Conservation (phyloP, 1,140 invertebrate species). For the Megathymus violae region DNA sequence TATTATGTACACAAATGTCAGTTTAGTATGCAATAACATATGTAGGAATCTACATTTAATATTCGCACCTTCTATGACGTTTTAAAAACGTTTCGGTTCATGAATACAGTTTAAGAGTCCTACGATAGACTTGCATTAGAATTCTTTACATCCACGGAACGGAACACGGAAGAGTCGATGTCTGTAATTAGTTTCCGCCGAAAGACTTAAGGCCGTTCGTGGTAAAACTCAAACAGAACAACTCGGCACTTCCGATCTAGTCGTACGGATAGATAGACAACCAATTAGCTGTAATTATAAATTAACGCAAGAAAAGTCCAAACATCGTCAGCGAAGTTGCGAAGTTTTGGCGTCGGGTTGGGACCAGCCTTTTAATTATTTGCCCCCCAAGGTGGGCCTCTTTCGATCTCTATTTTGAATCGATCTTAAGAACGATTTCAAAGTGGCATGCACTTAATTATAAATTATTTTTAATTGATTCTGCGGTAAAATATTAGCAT, state of each 20-base stretch:
- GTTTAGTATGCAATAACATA: too few species aligned
- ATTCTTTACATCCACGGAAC: too few species aligned
- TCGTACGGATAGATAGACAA: constrained; percentile 50
- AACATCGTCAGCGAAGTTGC: constrained; percentile 35
- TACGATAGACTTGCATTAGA: not conserved
- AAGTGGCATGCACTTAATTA: constrained; percentile 14
- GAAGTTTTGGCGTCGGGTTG: constrained; percentile 33
- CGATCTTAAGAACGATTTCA: constrained; percentile 14
- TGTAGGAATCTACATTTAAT: too few species aligned
- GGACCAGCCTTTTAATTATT: constrained; percentile 34
- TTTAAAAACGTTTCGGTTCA: too few species aligned
- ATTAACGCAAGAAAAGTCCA: constrained; percentile 54
- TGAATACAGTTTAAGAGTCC: too few species aligned
- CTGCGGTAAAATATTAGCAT: too few species aligned
- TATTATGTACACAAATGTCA: too few species aligned
- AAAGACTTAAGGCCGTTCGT: constrained; percentile 29
- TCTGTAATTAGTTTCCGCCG: constrained; percentile 6
- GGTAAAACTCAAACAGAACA: constrained; percentile 29
- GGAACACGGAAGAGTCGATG: constrained; percentile 8
- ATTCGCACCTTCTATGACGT: too few species aligned
- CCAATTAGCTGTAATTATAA: constrained; percentile 66
- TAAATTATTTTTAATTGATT: not conserved
- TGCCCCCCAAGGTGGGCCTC: constrained; percentile 29
- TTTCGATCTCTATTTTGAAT: constrained; percentile 6
- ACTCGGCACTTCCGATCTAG: constrained; percentile 27